Evolutionary conservation across 1,140 invertebrate genomes (phyloP).

Genomic region (Macrobrachium nipponense): DNA sequence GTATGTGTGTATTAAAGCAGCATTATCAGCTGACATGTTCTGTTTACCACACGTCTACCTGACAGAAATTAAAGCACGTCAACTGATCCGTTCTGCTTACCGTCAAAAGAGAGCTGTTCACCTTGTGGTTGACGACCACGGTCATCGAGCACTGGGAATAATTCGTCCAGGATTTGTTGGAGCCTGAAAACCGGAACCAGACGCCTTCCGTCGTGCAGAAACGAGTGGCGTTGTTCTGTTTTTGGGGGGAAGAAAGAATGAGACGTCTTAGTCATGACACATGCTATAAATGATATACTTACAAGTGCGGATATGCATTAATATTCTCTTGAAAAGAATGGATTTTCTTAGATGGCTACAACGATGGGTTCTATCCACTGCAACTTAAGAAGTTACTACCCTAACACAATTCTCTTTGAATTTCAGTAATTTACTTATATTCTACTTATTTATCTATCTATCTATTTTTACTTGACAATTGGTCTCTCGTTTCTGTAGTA

Average conservation of each 20-base stretch:
- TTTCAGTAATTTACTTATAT: background rate
- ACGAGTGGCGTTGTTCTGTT: slow-evolving; percentile 21
- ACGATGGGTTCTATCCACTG: background rate
- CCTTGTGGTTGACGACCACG: background rate
- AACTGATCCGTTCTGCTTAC: background rate
- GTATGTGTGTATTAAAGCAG: background rate
- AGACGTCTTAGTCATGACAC: background rate
- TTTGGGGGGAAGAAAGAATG: too few relatives aligned
- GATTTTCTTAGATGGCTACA: background rate
- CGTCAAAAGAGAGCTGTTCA: slow-evolving; percentile 9
- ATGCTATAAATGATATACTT: background rate
- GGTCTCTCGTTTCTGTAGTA: background rate
- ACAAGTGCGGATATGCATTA: background rate
- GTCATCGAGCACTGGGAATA: slow-evolving; percentile 38
- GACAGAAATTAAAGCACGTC: background rate
- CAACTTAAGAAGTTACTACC: background rate
- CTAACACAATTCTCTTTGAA: background rate
- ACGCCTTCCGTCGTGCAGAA: slow-evolving; percentile 31
- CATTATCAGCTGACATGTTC: background rate
- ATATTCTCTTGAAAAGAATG: background rate
- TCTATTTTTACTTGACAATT: background rate
- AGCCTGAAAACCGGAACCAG: slow-evolving; percentile 21
- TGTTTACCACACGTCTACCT: background rate
- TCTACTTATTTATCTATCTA: background rate
- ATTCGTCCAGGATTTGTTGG: slow-evolving; percentile 35